Conservation (phyloP, 2,888 invertebrate species). For the Carterocephalus palaemon region DNA sequence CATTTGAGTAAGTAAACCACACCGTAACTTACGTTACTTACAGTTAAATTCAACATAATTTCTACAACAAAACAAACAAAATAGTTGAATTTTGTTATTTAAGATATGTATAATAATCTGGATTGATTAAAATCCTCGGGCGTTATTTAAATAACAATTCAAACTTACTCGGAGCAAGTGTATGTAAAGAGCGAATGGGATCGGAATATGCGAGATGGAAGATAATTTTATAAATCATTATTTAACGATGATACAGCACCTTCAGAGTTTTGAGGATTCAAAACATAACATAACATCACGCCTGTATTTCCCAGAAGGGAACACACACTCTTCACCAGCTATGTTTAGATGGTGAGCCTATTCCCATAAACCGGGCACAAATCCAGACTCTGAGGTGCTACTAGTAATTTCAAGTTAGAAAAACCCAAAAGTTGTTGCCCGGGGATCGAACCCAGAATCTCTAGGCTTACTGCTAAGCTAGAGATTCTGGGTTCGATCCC, state of each 20-base stretch:
- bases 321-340: too few relatives aligned
- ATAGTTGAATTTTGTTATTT: constrained; percentile 54
- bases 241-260: not conserved
- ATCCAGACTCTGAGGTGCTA: too few relatives aligned
- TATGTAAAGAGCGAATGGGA: not conserved
- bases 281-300: too few relatives aligned
- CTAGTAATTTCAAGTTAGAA: too few relatives aligned
- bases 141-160: constrained; percentile 3
- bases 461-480: too few relatives aligned
- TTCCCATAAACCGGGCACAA: too few relatives aligned
- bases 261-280: too few relatives aligned
- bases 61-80: constrained; percentile 52
- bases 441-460: too few relatives aligned
- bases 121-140: constrained; percentile 38
- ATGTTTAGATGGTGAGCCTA: too few relatives aligned
- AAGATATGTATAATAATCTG: constrained; percentile 41
- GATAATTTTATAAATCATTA: not conserved
- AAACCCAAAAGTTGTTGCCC: too few relatives aligned
- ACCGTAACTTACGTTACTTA: constrained; percentile 29
- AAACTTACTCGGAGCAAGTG: not conserved
- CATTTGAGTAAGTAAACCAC: not conserved
- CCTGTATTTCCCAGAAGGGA: too few relatives aligned
- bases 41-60: constrained; percentile 39
- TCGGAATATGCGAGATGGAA: not conserved
- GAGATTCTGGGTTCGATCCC: too few relatives aligned